Evolutionary conservation across 2,113 vertebrate genomes (phyloP).

Genomic region (Notarius quadriscutis): DNA sequence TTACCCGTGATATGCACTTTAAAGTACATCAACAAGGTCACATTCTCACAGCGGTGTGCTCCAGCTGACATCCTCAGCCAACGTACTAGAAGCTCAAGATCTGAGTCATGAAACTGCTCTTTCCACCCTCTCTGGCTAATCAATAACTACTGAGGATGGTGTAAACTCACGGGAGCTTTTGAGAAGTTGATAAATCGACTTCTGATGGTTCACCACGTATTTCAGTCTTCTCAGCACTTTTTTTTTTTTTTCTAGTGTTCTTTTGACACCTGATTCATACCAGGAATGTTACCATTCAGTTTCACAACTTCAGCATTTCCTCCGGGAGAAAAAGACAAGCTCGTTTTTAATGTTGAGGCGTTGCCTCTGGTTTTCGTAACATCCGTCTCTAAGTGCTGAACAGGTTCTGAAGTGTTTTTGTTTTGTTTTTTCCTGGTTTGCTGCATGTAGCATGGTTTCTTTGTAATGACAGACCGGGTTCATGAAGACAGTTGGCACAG

Average conservation of each 20-base stretch:
- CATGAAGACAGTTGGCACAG: background rate
- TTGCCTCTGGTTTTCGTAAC: constrained; percentile 15
- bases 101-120: background rate
- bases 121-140: background rate
- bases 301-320: constrained; percentile 25
- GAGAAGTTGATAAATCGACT: constrained; percentile 2
- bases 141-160: constrained; percentile 4
- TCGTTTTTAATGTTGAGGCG: background rate
- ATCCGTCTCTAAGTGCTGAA: background rate
- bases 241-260: background rate
- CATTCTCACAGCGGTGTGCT: background rate
- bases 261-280: constrained; percentile 33
- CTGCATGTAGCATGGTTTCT: background rate
- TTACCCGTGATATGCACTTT: too few species aligned
- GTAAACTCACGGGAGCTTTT: background rate
- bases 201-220: background rate
- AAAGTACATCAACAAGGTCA: constrained; percentile 4
- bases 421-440: background rate
- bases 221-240: background rate
- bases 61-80: background rate
- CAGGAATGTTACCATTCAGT: constrained; percentile 37
- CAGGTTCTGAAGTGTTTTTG: background rate
- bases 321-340: background rate
- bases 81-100: background rate
- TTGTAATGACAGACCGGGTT: background rate